phyloP scores from a whole-genome alignment of 2,797 vertebrate species.

The Fratercula arctica region DNA sequence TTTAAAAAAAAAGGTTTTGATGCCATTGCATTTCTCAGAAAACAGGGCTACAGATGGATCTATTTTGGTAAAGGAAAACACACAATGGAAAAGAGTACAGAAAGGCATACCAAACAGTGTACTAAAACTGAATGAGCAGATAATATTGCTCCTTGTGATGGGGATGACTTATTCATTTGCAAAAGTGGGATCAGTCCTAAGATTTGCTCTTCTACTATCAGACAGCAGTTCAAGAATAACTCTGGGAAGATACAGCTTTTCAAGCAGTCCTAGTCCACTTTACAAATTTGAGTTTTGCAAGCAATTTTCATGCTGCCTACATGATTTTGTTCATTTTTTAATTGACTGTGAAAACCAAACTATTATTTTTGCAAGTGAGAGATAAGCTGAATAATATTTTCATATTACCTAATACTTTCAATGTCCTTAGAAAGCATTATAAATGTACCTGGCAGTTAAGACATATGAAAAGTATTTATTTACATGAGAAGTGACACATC shows the following conservation, averaged over 20 bases:
- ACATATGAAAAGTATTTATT: background rate
- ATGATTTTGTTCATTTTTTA: background rate
- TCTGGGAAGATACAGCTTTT: background rate
- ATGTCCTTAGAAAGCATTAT: background rate
- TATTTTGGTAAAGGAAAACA: background rate
- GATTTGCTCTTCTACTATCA: background rate
- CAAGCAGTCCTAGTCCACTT: background rate
- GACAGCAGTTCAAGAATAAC: background rate
- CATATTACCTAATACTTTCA: background rate
- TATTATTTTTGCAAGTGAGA: background rate
- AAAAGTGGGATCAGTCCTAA: background rate
- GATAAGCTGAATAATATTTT: background rate
- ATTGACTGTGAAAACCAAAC: background rate
- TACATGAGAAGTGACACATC: background rate
- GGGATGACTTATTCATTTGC: accelerated
- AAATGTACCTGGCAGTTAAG: background rate
- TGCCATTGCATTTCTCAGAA: background rate
- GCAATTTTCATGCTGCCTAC: background rate
- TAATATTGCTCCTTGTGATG: background rate
- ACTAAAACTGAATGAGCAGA: background rate
- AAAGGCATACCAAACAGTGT: background rate
- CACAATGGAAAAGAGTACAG: background rate
- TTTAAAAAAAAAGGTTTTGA: background rate
- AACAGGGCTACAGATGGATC: background rate
- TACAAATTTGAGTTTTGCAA: background rate